Percentiles rank a stretch among this genome's conserved stretches.
phyloP scores from a whole-genome alignment of 2,888 invertebrate species.

The Colletes collaris region DNA sequence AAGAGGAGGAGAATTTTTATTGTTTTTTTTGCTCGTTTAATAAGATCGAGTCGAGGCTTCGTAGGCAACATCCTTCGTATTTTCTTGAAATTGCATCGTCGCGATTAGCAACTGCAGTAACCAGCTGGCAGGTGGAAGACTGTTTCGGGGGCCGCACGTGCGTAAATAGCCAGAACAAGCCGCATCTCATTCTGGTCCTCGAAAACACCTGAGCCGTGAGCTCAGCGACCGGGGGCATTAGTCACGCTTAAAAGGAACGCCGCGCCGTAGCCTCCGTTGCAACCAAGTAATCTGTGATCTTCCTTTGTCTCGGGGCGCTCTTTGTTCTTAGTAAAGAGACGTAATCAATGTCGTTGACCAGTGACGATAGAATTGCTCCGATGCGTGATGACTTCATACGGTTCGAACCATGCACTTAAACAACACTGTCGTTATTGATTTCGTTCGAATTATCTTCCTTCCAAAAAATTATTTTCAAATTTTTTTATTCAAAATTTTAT shows the following conservation, averaged over 20 bases:
- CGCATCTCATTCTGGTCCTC: constrained; percentile 64
- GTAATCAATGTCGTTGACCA: constrained; percentile 48
- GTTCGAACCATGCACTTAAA: not conserved
- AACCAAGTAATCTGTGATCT: constrained; percentile 62
- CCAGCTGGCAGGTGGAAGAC: constrained; percentile 66
- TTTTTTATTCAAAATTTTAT: too few relatives aligned
- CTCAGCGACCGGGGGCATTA: constrained; percentile 60
- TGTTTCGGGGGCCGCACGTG: constrained; percentile 65
- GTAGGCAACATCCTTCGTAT: constrained; percentile 8
- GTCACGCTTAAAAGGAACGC: constrained; percentile 69
- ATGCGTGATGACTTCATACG: constrained; percentile 1
- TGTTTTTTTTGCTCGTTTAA: not conserved
- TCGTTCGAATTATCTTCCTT: too few relatives aligned
- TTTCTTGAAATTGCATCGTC: constrained; percentile 19
- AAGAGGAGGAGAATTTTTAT: too few relatives aligned
- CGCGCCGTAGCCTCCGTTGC: constrained; percentile 46
- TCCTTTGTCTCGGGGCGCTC: constrained; percentile 58
- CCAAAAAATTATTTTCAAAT: too few relatives aligned
- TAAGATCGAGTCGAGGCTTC: not conserved
- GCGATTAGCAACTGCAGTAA: constrained; percentile 35
- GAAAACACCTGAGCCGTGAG: constrained; percentile 71
- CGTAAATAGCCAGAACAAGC: constrained; percentile 63
- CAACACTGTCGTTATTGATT: too few relatives aligned
- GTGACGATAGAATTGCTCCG: constrained; percentile 31
- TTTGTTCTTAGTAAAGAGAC: constrained; percentile 60